These are phyloP conservation scores for Propithecus coquereli DNA, from an alignment of 2,113 vertebrate genomes.

Conservation along the genomic window DNA sequence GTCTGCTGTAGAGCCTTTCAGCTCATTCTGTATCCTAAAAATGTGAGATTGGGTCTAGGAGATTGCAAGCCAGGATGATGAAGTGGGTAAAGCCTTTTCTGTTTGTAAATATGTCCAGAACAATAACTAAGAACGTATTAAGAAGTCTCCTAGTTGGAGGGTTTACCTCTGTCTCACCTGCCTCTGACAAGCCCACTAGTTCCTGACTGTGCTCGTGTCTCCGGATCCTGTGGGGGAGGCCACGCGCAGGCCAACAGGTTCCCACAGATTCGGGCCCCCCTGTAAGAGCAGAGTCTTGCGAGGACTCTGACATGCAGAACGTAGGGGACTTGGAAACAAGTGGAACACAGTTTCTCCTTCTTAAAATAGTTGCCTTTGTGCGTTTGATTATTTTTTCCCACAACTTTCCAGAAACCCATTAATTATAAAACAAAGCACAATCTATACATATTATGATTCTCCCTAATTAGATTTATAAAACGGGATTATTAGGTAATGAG, in stretches of 20 bases:
- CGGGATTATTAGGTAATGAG: background rate
- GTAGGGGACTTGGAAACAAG: background rate
- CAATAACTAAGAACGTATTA: background rate
- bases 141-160: background rate
- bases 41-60: background rate
- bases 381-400: background rate
- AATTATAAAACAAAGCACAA: background rate
- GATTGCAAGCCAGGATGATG: too few species aligned
- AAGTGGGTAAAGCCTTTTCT: background rate
- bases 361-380: background rate
- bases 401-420: background rate
- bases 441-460: background rate
- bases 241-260: background rate
- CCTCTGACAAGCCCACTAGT: background rate
- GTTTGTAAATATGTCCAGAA: background rate
- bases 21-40: background rate
- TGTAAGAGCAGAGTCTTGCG: background rate
- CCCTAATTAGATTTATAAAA: background rate
- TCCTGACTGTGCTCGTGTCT: background rate
- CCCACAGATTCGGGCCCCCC: background rate
- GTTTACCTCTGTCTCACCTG: background rate
- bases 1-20: background rate
- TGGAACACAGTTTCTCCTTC: background rate
- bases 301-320: background rate
- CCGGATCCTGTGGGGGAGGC: background rate